phyloP scores from a whole-genome alignment of 2,797 vertebrate species.

The Centropyge bicolor region DNA sequence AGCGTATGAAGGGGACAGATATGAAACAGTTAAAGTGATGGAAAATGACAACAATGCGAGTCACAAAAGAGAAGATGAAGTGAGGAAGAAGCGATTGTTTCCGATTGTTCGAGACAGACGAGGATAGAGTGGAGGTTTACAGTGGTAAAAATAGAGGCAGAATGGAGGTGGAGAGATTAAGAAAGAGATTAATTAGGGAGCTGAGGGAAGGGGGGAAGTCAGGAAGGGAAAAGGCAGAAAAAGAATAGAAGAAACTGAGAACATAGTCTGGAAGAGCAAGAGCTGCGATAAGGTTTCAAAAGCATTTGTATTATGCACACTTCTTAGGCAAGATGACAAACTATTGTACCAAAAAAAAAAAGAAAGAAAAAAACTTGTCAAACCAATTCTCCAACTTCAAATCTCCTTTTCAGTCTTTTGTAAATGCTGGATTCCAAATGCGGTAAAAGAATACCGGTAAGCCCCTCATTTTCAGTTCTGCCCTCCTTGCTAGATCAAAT shows the following conservation, averaged over 20 bases:
- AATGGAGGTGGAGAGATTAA: conserved; percentile 77
- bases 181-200: conserved; percentile 78
- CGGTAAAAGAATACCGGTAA: conserved; percentile 51
- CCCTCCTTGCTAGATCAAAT: conserved; percentile 72
- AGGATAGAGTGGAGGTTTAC: conserved; percentile 62
- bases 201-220: conserved; percentile 57
- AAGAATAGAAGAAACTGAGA: conserved; percentile 41
- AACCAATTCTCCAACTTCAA: conserved; percentile 35
- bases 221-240: conserved; percentile 52
- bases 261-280: conserved; percentile 7
- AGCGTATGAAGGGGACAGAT: conserved; percentile 29
- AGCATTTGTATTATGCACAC: conserved; percentile 12
- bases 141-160: conserved; percentile 77
- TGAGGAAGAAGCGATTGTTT: conserved; percentile 12
- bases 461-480: conserved; percentile 57
- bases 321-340: background rate
- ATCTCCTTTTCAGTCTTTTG: conserved; percentile 54
- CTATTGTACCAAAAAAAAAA: conserved; percentile 1
- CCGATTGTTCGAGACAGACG: background rate
- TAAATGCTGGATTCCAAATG: conserved; percentile 52
- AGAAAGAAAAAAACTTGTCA: conserved; percentile 1
- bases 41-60: background rate
- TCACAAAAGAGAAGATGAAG: conserved; percentile 1
- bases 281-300: conserved; percentile 34
- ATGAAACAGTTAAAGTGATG: conserved; percentile 15